Evolutionary conservation across 2,888 invertebrate genomes (phyloP), one percentile per base, ranked within the genome.

Genomic region (Cyrtodaria siliqua): DNA sequence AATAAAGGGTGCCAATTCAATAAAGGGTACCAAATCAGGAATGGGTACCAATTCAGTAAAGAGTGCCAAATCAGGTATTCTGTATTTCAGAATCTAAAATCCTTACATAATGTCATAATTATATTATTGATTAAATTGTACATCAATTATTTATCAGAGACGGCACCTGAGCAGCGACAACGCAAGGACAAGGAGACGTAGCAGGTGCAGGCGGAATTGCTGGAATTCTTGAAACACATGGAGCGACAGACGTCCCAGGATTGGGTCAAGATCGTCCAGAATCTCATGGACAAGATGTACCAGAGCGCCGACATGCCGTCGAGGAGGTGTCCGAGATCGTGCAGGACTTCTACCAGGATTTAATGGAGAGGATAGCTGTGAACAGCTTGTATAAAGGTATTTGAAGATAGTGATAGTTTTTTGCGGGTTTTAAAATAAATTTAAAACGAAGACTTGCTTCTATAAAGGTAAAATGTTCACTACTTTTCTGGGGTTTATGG

Each of bases 321-420:
- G 92, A 93, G 4, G 92, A 98, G 82, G 93, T 98, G 38, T 97
- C 98, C 0, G 98, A 98, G 90, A 94, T 96, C 52, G 96, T 97
- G 33, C 98, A 99, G 93, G 96, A 97, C 89, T 97, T 97, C 91
- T 99, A 99, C 93, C 96, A 96, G 93, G 95, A 95, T 60, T 92
- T 97, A 92, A 95, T 95, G 82, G 96, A 96, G 78, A 94, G 96
- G 86, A 95, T 97, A 94, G 96, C 96, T 84, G 79, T 87, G 1
- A 88, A 91, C 57, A 50, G 89, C 2, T 76, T 90, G 27, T 93
- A 92, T 81, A 92, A 91, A 90, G 91, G 93, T n/a, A n/a, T n/a
- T n/a, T n/a, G n/a, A n/a, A n/a, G n/a, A n/a, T n/a, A n/a, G n/a
- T 93, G 47, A 94, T 57, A 12, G 8, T 8, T 38, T 38, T 38